Evolutionary conservation across 64 coral and sea anemone genomes (phyloP), one percentile per base, ranked within the genome.

Genomic region (Platygyra sinensis): DNA sequence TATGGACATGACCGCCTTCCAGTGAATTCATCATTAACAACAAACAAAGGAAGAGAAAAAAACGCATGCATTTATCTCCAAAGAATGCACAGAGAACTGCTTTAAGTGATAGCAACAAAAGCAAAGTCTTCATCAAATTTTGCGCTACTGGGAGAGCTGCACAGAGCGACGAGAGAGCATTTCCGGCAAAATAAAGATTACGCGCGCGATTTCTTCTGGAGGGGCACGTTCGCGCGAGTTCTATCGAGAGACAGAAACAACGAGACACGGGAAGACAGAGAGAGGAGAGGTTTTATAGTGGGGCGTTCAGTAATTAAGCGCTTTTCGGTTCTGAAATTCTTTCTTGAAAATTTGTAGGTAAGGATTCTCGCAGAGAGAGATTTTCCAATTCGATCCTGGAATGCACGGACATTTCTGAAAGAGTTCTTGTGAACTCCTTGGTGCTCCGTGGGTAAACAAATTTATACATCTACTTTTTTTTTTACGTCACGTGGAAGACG

Each of bases 1-100:
- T 85, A 85, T 50, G 81, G 81, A 80, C 55, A 61, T 29, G 59
- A 57, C 22, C 30, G 9, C 77, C 51, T 15, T 52, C 29, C 29
- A 52, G 59, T 54, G 77, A 80, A 80, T 80, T 60, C n/a, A 80
- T 52, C 78, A 69, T 69, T 24, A 8, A 36, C 28, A 61, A 16
- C 10, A 60, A 17, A 8, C 22, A 60, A 80, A 61, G 16, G n/a
- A n/a, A 33, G 25, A n/a, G 11, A 18, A 32, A 8, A 61, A 80
- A 15, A 60, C n/a, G n/a, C n/a, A 28, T 24, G n/a, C 65, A 11
- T 29, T 11, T 24, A 9, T 24, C n/a, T 25, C 20, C 7, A 28
- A 69, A 69, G 65, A 24, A 69, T 27, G 24, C 25, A 22, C 25
- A 12, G 25, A 19, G 8, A n/a, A 25, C 22, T 69, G 22, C 3